phyloP scores from a whole-genome alignment of 23 tunicate genomes.

The Styela plicata region DNA sequence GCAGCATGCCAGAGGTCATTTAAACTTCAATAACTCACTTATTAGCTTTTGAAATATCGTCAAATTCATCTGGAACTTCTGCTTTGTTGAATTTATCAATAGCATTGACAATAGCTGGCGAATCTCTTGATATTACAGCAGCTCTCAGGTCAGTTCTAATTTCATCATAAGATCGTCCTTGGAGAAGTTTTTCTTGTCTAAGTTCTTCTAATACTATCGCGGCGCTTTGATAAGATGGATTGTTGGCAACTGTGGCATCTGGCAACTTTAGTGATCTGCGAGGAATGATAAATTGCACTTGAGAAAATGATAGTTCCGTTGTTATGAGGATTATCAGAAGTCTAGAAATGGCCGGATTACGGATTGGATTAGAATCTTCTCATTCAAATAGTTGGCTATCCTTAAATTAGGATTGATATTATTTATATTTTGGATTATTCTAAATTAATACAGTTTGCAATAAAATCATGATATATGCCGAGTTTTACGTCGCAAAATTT shows the following conservation, averaged over 20 bases:
- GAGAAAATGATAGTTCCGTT: too few relatives aligned
- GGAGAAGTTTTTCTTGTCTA: slow-evolving; percentile 27
- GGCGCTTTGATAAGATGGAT: slow-evolving; percentile 32
- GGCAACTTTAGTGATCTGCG: slow-evolving; percentile 40
- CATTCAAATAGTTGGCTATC: too few relatives aligned
- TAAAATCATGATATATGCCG: too few relatives aligned
- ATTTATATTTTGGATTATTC: too few relatives aligned
- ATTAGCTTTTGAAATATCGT: slow-evolving; percentile 47
- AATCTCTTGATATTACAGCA: slow-evolving; percentile 33
- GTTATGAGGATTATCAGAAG: too few relatives aligned
- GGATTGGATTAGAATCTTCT: too few relatives aligned
- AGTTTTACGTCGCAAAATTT: too few relatives aligned
- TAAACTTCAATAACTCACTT: slow-evolving; percentile 43
- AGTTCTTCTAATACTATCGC: slow-evolving; percentile 29
- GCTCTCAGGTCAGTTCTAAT: slow-evolving; percentile 38
- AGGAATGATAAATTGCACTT: too few relatives aligned
- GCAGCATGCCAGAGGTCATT: too few relatives aligned
- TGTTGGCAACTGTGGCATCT: slow-evolving; percentile 13
- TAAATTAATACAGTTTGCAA: too few relatives aligned
- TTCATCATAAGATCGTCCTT: slow-evolving; percentile 46
- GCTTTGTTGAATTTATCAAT: slow-evolving; percentile 34
- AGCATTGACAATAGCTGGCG: slow-evolving; percentile 16
- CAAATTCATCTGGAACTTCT: slow-evolving; percentile 30
- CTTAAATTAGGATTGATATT: too few relatives aligned
- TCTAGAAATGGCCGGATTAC: too few relatives aligned